phyloP scores from a whole-genome alignment of 2,113 vertebrate species.

The Todiramphus saurophagus region DNA sequence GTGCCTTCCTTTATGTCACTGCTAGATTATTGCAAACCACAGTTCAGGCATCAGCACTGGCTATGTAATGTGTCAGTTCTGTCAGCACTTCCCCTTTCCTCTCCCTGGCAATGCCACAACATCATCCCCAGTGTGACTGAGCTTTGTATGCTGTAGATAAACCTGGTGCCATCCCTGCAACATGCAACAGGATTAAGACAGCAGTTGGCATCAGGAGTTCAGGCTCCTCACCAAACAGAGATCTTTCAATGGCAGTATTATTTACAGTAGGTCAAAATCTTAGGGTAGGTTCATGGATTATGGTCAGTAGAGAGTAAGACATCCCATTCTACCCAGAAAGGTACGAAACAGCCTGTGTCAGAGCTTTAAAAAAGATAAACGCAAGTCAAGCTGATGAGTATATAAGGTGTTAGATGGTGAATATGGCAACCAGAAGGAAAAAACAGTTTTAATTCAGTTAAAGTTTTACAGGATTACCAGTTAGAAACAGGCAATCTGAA shows the following conservation, averaged over 20 bases:
- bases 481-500: background rate
- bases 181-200: background rate
- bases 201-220: background rate
- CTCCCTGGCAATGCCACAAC: background rate
- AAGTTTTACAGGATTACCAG: background rate
- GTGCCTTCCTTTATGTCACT: background rate
- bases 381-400: background rate
- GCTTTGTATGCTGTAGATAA: background rate
- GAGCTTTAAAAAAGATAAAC: background rate
- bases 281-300: background rate
- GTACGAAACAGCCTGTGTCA: background rate
- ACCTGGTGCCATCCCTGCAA: background rate
- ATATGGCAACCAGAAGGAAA: background rate
- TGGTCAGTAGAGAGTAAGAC: background rate
- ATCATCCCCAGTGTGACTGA: fast-evolving
- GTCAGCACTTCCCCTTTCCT: background rate
- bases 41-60: background rate
- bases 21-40: background rate
- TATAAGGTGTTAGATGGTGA: background rate
- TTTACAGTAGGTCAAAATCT: background rate
- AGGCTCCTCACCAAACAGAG: background rate
- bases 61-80: background rate
- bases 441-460: background rate
- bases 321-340: background rate
- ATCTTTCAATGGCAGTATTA: background rate